Evolutionary conservation across 1,140 invertebrate species (phyloP).

Genomic region (Nylanderia fulva): DNA sequence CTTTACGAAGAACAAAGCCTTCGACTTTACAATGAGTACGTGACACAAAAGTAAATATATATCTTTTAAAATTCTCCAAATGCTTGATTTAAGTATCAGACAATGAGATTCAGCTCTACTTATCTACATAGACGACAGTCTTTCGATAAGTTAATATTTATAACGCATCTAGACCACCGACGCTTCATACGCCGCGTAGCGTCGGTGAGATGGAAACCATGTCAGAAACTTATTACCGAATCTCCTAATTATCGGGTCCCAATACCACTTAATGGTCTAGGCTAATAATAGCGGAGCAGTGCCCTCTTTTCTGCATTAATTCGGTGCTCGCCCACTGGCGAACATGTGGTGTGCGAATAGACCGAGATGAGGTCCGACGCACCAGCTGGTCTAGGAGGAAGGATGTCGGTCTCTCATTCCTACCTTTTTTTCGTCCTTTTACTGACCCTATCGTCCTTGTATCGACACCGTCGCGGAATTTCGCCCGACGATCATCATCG

Average conservation of each 20-base stretch:
- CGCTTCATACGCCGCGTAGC: not conserved
- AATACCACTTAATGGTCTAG: constrained; percentile 64
- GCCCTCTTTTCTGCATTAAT: constrained; percentile 77
- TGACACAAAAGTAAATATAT: not conserved
- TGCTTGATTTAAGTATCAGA: not conserved
- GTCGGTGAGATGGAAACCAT: not conserved
- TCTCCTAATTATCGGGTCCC: constrained; percentile 69
- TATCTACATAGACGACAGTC: not conserved
- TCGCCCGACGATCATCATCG: not conserved
- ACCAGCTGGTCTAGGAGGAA: constrained; percentile 80
- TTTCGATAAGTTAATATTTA: constrained; percentile 4
- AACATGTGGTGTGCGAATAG: constrained; percentile 82
- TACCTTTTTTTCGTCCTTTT: constrained; percentile 63
- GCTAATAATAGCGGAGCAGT: constrained; percentile 72
- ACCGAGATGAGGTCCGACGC: constrained; percentile 65
- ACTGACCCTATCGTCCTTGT: constrained; percentile 41
- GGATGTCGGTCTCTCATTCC: constrained; percentile 66
- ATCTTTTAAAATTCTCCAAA: too few relatives aligned
- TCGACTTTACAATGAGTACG: not conserved
- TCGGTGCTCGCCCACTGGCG: constrained; percentile 69
- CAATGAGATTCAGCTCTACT: not conserved
- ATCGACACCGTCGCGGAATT: constrained; percentile 46
- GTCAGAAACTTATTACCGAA: constrained; percentile 55
- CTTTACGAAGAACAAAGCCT: not conserved
- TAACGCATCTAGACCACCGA: not conserved